Conservation (phyloP, 2,797 vertebrate genomes). For the Eremophila alpestris region DNA sequence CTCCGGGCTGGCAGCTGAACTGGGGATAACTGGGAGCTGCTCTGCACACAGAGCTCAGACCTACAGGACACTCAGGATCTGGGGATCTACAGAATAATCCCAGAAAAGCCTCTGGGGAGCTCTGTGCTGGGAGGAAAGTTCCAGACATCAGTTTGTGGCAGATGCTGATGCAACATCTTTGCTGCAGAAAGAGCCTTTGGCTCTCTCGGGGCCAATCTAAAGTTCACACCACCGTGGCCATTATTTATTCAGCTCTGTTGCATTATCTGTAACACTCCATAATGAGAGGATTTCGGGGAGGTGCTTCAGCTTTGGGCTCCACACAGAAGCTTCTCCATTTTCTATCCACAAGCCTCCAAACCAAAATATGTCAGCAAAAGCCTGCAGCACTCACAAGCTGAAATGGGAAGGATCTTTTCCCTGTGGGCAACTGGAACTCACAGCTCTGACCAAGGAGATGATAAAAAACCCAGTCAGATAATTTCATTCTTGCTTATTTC, state of each 20-base stretch:
- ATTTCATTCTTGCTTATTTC: background rate
- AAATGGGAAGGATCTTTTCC: background rate
- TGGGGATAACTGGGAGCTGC: background rate
- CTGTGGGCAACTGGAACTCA: background rate
- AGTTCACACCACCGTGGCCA: conserved; percentile 1
- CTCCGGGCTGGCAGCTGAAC: background rate
- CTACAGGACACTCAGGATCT: background rate
- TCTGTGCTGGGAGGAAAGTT: background rate
- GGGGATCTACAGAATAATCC: background rate
- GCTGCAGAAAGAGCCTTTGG: background rate
- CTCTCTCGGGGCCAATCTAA: background rate
- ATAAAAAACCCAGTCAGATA: background rate
- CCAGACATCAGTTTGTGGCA: background rate
- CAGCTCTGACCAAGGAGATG: background rate
- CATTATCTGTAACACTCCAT: background rate
- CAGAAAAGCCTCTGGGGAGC: background rate
- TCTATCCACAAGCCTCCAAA: background rate
- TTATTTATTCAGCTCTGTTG: conserved; percentile 25
- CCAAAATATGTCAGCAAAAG: background rate
- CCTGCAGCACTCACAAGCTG: background rate
- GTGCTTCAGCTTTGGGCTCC: background rate
- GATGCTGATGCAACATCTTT: background rate
- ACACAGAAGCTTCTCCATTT: background rate
- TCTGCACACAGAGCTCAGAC: background rate
- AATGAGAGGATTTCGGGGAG: background rate